These are phyloP conservation scores for Thamnaconus septentrionalis DNA, from an alignment of 2,113 vertebrate genomes.

Conservation along the genomic window DNA sequence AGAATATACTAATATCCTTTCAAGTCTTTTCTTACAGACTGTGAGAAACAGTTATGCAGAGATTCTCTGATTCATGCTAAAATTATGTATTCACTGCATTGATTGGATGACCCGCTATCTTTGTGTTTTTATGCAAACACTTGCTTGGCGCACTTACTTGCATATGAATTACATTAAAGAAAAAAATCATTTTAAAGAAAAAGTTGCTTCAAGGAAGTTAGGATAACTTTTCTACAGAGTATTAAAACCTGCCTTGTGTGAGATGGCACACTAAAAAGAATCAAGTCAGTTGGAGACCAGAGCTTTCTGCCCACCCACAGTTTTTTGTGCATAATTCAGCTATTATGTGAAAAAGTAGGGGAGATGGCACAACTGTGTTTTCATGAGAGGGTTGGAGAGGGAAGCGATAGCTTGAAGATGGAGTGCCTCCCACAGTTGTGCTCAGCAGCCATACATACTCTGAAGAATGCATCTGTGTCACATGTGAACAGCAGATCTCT, in stretches of 20 bases:
- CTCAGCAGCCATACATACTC: no score
- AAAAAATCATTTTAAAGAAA: no score
- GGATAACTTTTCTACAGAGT: constrained; percentile 13
- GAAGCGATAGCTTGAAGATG: constrained; percentile 31
- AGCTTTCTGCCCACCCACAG: constrained; percentile 30
- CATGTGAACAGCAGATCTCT: no score
- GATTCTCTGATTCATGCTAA: no score
- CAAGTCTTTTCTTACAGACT: background rate
- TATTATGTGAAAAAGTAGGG: constrained; percentile 20
- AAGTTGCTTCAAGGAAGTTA: no score
- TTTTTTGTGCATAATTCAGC: background rate
- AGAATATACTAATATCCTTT: background rate
- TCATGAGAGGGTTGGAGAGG: constrained; percentile 17
- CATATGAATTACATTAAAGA: no score
- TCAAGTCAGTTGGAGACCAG: constrained; percentile 8
- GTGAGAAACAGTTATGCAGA: background rate
- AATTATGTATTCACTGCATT: no score
- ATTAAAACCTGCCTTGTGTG: constrained; percentile 11
- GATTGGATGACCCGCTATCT: no score
- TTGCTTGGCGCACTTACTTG: no score
- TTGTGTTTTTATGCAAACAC: no score
- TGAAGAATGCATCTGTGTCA: no score
- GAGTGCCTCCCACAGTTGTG: constrained; percentile 34
- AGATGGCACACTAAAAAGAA: constrained; percentile 26
- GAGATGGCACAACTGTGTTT: constrained; percentile 9